Evolutionary conservation across 2,113 vertebrate species (phyloP).

Genomic region (Tor tambroides): DNA sequence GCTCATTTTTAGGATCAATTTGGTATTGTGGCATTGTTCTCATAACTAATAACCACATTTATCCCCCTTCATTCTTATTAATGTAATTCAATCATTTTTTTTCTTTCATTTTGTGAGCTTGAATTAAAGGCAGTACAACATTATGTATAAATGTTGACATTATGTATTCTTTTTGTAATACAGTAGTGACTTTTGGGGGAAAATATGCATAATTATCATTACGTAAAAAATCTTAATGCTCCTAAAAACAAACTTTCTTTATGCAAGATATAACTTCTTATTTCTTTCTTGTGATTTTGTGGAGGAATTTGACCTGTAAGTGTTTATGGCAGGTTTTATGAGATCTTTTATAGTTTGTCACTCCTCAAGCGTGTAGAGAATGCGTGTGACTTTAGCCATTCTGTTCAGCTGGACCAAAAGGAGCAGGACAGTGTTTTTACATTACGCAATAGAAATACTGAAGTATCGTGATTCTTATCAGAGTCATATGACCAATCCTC

Average conservation of each 20-base stretch:
- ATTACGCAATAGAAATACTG: background rate
- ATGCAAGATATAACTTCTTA: background rate
- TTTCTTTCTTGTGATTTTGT: background rate
- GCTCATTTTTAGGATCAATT: background rate
- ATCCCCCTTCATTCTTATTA: background rate
- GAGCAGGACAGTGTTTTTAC: background rate
- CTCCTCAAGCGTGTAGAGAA: background rate
- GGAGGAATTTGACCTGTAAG: background rate
- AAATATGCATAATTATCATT: background rate
- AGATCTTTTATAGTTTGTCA: background rate
- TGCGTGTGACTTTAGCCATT: background rate
- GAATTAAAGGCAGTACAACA: background rate
- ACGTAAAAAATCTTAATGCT: background rate
- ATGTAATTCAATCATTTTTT: background rate
- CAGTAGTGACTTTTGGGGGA: background rate
- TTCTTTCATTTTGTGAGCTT: background rate
- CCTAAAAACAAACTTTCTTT: background rate
- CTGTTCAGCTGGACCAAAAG: background rate
- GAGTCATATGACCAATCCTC: background rate
- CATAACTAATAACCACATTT: background rate
- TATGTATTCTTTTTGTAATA: no score
- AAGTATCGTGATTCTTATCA: background rate
- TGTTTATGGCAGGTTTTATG: background rate
- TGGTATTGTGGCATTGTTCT: background rate
- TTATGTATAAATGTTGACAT: background rate